Base-by-base conservation (phyloP, 2,888 invertebrate species). In the Neoascia interrupta region DNA sequence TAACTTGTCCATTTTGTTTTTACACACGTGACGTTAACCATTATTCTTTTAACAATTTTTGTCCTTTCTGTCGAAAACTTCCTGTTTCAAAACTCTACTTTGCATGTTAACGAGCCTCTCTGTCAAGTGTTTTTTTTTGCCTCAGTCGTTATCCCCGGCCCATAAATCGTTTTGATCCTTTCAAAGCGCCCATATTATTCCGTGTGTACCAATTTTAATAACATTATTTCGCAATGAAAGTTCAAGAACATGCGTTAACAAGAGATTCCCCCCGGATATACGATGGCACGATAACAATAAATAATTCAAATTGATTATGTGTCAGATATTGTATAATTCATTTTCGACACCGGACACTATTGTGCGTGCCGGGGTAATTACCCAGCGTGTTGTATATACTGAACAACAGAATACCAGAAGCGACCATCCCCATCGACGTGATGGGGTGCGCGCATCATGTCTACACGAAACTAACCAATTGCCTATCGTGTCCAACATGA, bases 271-370 rank as follows among this genome's bases (percentile, higher is more conserved):
- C 53, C 51, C 66, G 53, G 58, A 66, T 53, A 58, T 23, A 41
- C n/a, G 16, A 31, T 10, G 5, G 45, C 56, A 49, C 49, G 63
- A 31, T 51, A 31, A 64, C 56, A 61, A 61, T 79, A 72, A 79
- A 79, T 79, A 72, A 79, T 79, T 79, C 60, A 79, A 79, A 73
- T 79, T 79, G 79, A 79, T 79, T 73, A 73, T 79, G 79, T 73
- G 79, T 73, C 79, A 79, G 51, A 73, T 73, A 73, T 79, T 73
- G 61, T 73, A 68, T 61, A 68, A 73, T 79, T 73, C 79, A 79
- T 72, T 61, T 79, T 68, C 72, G 61, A 68, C 66, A 73, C 47
- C 19, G 49, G 43, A 39, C 34, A 21, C 41, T 41, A 28, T 69
- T 49, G 54, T 72, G 64, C 76, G 76, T 76, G 76, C 64, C 26